Evolutionary conservation across 2,113 vertebrate genomes (phyloP), one percentile per base, ranked within the genome.

Genomic region (Ivindomyrus marchei): DNA sequence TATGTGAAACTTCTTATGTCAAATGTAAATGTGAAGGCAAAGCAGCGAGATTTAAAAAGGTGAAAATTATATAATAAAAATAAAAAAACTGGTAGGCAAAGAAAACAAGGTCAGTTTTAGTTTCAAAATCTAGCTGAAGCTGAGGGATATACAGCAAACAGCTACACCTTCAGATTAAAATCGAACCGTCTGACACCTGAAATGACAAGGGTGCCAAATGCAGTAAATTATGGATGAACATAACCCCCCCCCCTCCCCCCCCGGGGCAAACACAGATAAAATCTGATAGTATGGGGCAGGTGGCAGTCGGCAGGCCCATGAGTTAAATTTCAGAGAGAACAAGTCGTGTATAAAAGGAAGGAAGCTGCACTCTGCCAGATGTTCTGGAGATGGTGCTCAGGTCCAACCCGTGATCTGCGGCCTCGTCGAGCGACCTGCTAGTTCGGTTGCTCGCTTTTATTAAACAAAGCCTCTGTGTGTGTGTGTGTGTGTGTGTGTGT

Each of bases 161-260:
- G 50, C 88, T 42, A 93, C 94, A 94, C 93, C 93, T 92, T 89
- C 90, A 93, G 94, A 95, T 95, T 93, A 90, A 91, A 94, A 96
- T 95, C 90, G 94, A 96, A 92, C 92, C 5, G 94, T 94, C 94
- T 94, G 92, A 92, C 94, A 93, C 94, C 90, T 92, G 10, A 74
- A 53, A 58, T 88, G 53, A 86, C 66, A 88, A 77, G 85, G 85
- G 50, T 17, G 88, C 21, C 27, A 58, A 19, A 47, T 66, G 31
- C 45, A 50, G 4, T n/a, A 52, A 9, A 31, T 19, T 90, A 36
- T 27, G 17, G 46, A 70, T 66, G 27, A 50, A 87, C 3, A 52
- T 31, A 36, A 52, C n/a, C n/a, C 24, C 84, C 24, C 84, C 47
- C 49, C 50, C 1, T 31, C 31, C 39, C 21, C 15, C 31, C 17